These are phyloP conservation scores for Pomacea maculata DNA, from an alignment of 1,140 invertebrate species.

Conservation along the genomic window DNA sequence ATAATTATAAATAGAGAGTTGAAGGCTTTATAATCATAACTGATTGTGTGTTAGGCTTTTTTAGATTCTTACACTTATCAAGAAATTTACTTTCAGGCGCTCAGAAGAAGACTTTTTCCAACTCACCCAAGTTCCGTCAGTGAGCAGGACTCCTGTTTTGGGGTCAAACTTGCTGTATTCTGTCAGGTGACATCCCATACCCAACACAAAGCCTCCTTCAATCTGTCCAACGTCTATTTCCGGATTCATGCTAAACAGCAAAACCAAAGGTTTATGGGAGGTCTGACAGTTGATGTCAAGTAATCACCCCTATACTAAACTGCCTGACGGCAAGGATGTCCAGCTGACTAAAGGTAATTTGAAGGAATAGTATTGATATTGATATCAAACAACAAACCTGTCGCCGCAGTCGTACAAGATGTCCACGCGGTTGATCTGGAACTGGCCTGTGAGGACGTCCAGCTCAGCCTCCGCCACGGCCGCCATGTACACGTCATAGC, in stretches of 20 bases:
- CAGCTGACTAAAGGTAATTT: no score
- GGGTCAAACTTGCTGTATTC: slow-evolving; percentile 78
- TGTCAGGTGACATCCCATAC: slow-evolving; percentile 80
- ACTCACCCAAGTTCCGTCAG: no score
- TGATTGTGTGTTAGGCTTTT: no score
- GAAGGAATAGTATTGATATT: no score
- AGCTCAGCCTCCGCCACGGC: slow-evolving; percentile 50
- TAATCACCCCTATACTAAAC: no score
- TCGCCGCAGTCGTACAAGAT: slow-evolving; percentile 65
- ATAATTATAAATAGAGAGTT: no score
- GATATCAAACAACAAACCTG: slow-evolving; percentile 35
- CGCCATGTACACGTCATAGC: slow-evolving; percentile 51
- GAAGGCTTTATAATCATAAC: no score
- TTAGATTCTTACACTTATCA: no score
- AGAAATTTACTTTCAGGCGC: no score
- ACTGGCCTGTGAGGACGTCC: slow-evolving; percentile 56
- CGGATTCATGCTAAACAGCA: slow-evolving; percentile 46
- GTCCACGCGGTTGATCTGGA: slow-evolving; percentile 68
- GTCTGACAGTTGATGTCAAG: no score
- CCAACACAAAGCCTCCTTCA: slow-evolving; percentile 89
- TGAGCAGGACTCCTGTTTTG: slow-evolving; percentile 68
- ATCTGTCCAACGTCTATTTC: slow-evolving; percentile 82
- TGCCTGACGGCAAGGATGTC: no score
- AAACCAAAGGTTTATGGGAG: not conserved
- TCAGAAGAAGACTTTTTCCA: no score